Evolutionary conservation across 1,140 invertebrate genomes (phyloP), one percentile per base, ranked within the genome.

Genomic region (Heterodera schachtii): DNA sequence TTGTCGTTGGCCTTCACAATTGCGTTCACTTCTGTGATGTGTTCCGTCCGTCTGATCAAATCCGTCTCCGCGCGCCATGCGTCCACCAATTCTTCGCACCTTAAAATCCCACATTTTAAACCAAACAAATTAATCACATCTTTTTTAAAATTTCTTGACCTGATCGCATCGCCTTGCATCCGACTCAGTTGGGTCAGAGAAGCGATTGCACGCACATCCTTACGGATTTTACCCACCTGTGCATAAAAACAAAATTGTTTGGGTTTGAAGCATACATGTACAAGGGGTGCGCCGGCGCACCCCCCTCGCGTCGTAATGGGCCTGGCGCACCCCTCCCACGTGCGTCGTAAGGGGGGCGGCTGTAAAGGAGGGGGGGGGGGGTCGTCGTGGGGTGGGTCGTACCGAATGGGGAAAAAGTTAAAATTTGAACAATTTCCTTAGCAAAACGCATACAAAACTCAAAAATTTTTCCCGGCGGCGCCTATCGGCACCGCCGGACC

Each of bases 1-100:
- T 87, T 87, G n/a, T 85, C 85, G 67, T 80, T 86, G 57, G 71
- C 74, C 64, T 84, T 84, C 8, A 86, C 11, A 67, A 83, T 67
- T 19, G 74, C 19, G 43, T 86, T 78, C 46, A 86, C 60, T 70
- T 86, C 85, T n/a, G 74, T 60, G 11, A 81, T 79, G 49, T 57
- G 66, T 85, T 86, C 85, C 41, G 85, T 83, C 19, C 75, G 67
- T 46, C 70, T 57, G 49, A 87, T 43, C n/a, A 88, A 47, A 69
- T 86, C 77, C 21, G 83, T 81, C 70, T 86, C 73, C 46, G 87
- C 82, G 2, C 80, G 31, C 76, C 81, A 86, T 21, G 60, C 60
- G 13, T 80, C 73, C 9, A 87, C 84, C 78, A 84, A 69, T 69
- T 81, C 66, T 73, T 81, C 82, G 73, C 84, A 88, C 64, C 86